A percentile compares a stretch with the other conserved stretches of the same genome.
Evolutionary conservation across 1,140 invertebrate genomes (phyloP).

Genomic region (Psix sp.): DNA sequence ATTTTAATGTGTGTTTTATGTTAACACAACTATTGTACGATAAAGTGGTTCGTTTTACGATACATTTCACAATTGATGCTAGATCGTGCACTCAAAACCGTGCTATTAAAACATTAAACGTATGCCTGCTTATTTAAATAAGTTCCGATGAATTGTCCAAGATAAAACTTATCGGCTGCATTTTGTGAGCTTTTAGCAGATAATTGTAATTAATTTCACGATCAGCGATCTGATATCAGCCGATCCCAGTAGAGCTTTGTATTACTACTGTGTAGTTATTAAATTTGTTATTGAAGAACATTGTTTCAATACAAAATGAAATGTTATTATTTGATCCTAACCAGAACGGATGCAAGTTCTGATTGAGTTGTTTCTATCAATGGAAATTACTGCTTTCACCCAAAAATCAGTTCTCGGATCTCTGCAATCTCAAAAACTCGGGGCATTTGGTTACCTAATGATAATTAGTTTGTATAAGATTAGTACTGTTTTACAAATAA

Average conservation of each 20-base stretch:
- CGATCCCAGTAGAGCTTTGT: no score
- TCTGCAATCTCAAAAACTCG: neutral
- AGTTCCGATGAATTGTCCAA: conserved; percentile 6
- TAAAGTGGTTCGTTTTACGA: conserved; percentile 33
- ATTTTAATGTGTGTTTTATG: conserved; percentile 44
- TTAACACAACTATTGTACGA: conserved; percentile 37
- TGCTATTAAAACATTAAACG: conserved; percentile 31
- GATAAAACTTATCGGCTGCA: neutral
- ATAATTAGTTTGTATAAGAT: conserved; percentile 22
- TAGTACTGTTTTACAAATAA: conserved; percentile 15
- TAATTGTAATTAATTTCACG: neutral
- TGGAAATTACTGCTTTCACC: neutral
- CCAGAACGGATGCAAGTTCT: no score
- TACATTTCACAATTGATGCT: conserved; percentile 39
- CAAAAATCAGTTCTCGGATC: no score
- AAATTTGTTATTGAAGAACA: neutral
- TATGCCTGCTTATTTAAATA: conserved; percentile 23
- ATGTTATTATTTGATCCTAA: no score
- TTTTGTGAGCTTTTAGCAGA: neutral
- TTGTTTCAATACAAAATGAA: neutral
- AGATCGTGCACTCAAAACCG: conserved; percentile 14
- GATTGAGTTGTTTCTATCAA: conserved; percentile 6
- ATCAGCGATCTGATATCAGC: neutral
- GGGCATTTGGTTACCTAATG: neutral
- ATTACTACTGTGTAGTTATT: no score